These are phyloP conservation scores for Lepilemur ruficaudatus DNA, from an alignment of 2,797 vertebrate genomes.

Conservation along the genomic window DNA sequence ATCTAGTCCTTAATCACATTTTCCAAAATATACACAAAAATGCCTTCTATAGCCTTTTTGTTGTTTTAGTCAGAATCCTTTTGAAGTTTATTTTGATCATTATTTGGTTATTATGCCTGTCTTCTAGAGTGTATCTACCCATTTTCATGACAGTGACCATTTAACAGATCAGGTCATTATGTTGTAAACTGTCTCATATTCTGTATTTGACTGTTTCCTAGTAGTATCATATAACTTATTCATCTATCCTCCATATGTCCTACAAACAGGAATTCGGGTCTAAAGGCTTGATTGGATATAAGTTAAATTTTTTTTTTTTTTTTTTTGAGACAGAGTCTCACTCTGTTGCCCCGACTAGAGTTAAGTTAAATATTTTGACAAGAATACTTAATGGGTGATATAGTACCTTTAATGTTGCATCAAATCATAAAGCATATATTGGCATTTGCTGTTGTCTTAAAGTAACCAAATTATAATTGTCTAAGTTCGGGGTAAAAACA, in stretches of 20 bases:
- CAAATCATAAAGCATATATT: not conserved
- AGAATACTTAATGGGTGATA: not conserved
- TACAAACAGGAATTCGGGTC: conserved; percentile 8
- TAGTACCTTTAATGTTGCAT: not conserved
- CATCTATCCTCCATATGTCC: not conserved
- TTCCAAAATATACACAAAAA: not conserved
- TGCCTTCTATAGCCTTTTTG: not conserved
- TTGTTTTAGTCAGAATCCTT: not conserved
- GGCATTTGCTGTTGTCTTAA: not conserved
- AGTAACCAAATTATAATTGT: not conserved
- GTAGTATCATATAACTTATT: not conserved
- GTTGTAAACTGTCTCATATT: not conserved
- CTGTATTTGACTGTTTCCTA: not conserved
- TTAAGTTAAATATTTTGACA: not conserved
- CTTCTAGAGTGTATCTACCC: not conserved
- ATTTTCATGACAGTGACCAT: not conserved
- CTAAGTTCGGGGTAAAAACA: not conserved
- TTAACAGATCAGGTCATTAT: not conserved
- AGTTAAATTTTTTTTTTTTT: not conserved
- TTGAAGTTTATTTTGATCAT: not conserved
- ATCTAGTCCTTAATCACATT: not conserved
- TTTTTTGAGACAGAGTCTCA: no score
- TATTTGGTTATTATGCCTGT: not conserved
- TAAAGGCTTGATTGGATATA: not conserved
- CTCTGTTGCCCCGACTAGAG: no score